phyloP scores from a whole-genome alignment of 2,888 invertebrate genomes.

The Ophraella communa region DNA sequence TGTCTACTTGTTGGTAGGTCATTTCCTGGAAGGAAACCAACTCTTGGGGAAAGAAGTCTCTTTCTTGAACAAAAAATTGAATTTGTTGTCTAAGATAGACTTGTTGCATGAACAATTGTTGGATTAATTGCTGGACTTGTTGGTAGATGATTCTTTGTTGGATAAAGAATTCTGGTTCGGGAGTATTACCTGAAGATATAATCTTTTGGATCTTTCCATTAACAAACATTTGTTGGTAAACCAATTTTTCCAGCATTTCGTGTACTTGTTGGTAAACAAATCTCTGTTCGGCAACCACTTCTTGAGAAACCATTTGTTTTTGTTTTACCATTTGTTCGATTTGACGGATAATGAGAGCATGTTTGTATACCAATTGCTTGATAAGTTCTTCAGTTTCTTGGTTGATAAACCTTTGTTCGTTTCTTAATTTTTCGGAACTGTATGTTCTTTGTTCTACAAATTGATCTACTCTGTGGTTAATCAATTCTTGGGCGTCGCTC shows the following conservation, averaged over 20 bases:
- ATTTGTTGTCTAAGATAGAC: background rate
- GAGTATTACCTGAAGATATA: background rate
- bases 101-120: background rate
- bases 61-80: background rate
- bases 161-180: background rate
- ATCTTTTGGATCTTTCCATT: background rate
- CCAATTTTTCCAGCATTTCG: background rate
- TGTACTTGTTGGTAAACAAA: background rate
- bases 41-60: background rate
- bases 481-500: background rate
- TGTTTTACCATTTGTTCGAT: background rate
- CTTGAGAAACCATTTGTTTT: conserved; percentile 6
- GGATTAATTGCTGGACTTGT: background rate
- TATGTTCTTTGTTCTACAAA: background rate
- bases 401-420: background rate
- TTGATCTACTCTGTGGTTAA: background rate
- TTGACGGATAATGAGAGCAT: background rate
- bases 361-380: background rate
- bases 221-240: background rate
- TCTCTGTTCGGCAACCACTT: background rate
- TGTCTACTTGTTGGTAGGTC: background rate
- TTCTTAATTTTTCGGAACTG: background rate
- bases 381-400: background rate
- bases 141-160: background rate
- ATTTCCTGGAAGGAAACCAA: background rate